Evolutionary conservation across 2,888 invertebrate genomes (phyloP).

Genomic region (Sarcophaga rosellei): DNA sequence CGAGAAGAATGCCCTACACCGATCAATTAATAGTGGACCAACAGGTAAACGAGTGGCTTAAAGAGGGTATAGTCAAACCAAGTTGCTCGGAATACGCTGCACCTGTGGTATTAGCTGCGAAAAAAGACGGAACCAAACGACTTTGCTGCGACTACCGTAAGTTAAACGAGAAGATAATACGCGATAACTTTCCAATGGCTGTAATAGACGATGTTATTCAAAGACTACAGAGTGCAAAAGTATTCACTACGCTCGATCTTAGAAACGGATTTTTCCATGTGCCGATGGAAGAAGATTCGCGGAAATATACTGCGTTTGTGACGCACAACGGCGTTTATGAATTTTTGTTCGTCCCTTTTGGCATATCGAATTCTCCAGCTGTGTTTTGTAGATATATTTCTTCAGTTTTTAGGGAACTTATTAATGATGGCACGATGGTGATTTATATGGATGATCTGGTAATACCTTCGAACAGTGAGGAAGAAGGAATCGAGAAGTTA

Average conservation of each 20-base stretch:
- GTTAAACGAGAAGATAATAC: constrained; percentile 48
- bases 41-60: constrained; percentile 34
- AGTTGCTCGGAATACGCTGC: constrained; percentile 60
- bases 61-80: constrained; percentile 7
- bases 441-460: too few relatives aligned
- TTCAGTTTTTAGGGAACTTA: not conserved
- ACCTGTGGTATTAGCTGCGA: constrained; percentile 45
- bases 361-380: not conserved
- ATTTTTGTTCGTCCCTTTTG: constrained; percentile 43
- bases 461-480: constrained; percentile 10
- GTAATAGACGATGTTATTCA: constrained; percentile 56
- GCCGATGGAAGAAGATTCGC: constrained; percentile 41
- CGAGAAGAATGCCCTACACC: constrained; percentile 23
- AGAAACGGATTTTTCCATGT: constrained; percentile 60
- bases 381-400: not conserved
- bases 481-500: constrained; percentile 27
- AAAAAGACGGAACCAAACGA: constrained; percentile 58
- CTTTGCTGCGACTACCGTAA: constrained; percentile 54
- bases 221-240: constrained; percentile 38
- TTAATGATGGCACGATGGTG: not conserved
- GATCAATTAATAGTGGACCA: constrained; percentile 40
- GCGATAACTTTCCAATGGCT: constrained; percentile 58
- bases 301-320: constrained; percentile 58
- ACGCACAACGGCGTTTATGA: constrained; percentile 60
- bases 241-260: constrained; percentile 51